Evolutionary conservation across 2,888 invertebrate genomes (phyloP).

Genomic region (Odontocerum albicorne): DNA sequence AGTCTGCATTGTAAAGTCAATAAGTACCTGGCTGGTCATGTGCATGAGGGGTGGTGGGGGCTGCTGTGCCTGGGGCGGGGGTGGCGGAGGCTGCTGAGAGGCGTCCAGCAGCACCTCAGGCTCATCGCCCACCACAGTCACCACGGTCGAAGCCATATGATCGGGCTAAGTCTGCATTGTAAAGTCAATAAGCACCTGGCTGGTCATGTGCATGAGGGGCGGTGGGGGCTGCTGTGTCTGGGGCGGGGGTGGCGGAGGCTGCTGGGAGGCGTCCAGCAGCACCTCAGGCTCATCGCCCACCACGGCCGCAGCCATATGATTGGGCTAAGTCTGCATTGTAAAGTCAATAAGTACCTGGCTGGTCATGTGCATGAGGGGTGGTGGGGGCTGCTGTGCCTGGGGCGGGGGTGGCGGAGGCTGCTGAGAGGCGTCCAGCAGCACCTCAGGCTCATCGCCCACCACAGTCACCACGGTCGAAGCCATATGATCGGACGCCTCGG

Average conservation of each 20-base stretch:
- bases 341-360: too few species aligned
- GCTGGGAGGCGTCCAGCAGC: conserved; percentile 38
- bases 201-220: conserved; percentile 53
- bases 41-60: conserved; percentile 46
- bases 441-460: conserved; percentile 40
- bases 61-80: conserved; percentile 23
- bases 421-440: conserved; percentile 37
- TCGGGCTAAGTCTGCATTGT: too few species aligned
- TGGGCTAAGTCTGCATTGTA: too few species aligned
- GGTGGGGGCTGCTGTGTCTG: conserved; percentile 23
- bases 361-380: too few species aligned
- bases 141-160: not conserved
- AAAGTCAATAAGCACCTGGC: too few species aligned
- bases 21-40: too few species aligned
- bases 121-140: not conserved
- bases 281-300: conserved; percentile 38
- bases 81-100: conserved; percentile 34
- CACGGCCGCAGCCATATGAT: too few species aligned
- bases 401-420: conserved; percentile 40
- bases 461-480: conserved; percentile 38
- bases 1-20: too few species aligned
- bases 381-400: conserved; percentile 37
- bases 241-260: conserved; percentile 23
- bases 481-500: conserved; percentile 45
- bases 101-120: conserved; percentile 40